Conservation (phyloP, 2,888 invertebrate species). For the Incurvaria masculella region DNA sequence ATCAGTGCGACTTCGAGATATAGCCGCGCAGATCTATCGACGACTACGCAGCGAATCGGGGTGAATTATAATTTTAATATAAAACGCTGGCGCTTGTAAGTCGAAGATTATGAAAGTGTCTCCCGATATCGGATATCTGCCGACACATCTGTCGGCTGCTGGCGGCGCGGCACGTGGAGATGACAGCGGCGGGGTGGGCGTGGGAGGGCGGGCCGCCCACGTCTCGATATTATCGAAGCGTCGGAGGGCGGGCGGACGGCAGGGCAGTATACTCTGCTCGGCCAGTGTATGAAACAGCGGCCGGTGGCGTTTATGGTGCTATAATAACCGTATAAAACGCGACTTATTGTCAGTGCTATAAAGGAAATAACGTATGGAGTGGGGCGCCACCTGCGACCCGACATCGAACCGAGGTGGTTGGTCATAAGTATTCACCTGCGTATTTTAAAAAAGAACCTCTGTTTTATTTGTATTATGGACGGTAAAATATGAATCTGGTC, state of each 20-base stretch:
- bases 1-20: slow-evolving; percentile 2
- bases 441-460: too few species aligned
- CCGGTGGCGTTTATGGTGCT: slow-evolving; percentile 55
- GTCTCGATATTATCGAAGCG: slow-evolving; percentile 18
- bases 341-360: slow-evolving; percentile 56
- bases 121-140: slow-evolving; percentile 51
- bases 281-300: slow-evolving; percentile 52
- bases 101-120: slow-evolving; percentile 54
- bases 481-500: too few species aligned
- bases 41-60: background rate
- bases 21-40: background rate
- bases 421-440: too few species aligned
- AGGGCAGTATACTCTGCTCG: slow-evolving; percentile 50
- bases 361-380: slow-evolving; percentile 40
- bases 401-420: too few species aligned
- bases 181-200: slow-evolving; percentile 26
- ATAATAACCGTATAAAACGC: slow-evolving; percentile 58
- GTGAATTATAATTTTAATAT: slow-evolving; percentile 37
- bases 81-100: slow-evolving; percentile 41
- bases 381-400: too few species aligned
- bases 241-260: slow-evolving; percentile 25
- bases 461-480: too few species aligned
- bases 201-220: slow-evolving; percentile 4
- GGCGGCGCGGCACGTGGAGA: slow-evolving; percentile 36
- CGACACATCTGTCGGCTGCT: slow-evolving; percentile 46